Evolutionary conservation across 2,113 vertebrate species (phyloP), one percentile per base, ranked within the genome.

Genomic region (Eleginops maclovinus): DNA sequence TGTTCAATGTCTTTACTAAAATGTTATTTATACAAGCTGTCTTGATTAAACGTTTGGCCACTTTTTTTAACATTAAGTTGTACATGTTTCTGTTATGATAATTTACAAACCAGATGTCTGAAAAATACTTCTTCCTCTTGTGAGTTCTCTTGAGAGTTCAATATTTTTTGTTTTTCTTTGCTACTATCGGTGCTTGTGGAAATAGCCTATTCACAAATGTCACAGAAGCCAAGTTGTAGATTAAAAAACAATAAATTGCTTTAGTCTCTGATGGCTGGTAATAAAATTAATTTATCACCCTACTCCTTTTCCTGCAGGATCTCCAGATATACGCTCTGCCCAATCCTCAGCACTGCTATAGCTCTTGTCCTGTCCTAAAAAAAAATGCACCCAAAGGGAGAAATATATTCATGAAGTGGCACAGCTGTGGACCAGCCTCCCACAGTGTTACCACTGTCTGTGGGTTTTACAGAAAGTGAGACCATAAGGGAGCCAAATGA

Each of bases 271-370:
- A 59, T 75, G 84, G 3, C 66, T 40, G 53, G 53, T 40, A 58
- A 70, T 84, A 77, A 79, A 74, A 58, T 68, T 1, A 65, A 85
- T 88, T 77, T 86, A 77, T 83, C 49, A 72, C 61, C 49, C 43
- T 47, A 31, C 70, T 62, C 22, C 10, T 53, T 63, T 73, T 73
- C 59, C 64, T 43, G 21, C 56, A 62, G 72, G 40, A 72, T 82
- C 50, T 46, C 55, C 41, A 22, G 22, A 61, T 40, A 63, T 16
- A 65, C 70, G 59, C 51, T 87, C 75, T 21, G 63, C 77, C 61
- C 70, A 63, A 81, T 79, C 40, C 54, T 65, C 44, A 40, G 26
- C 70, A 62, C 65, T 55, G 62, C 61, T 80, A 36, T 55, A 81
- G 54, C 69, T 79, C 43, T 44, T 76, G 51, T 81, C 68, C 58